A percentile compares a stretch with the other conserved stretches of the same genome.
Evolutionary conservation across 2,888 invertebrate species (phyloP).

Genomic region (Drosophila kanekoi): DNA sequence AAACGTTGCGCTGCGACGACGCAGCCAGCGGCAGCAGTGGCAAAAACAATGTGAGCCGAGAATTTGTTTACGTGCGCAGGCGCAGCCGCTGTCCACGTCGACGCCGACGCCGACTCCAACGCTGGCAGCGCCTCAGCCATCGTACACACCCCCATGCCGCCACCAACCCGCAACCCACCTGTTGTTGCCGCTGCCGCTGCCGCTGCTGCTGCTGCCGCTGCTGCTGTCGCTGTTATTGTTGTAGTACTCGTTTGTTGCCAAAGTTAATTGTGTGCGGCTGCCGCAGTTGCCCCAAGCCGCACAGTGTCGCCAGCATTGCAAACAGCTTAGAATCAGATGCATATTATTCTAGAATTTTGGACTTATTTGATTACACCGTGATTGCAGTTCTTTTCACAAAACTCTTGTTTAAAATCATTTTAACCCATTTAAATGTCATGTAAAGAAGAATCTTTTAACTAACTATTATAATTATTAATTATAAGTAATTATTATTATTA

Average conservation of each 20-base stretch:
- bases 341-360: background rate
- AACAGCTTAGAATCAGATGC: background rate
- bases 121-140: constrained; percentile 13
- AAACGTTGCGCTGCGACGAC: constrained; percentile 35
- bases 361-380: too few species aligned
- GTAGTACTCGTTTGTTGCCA: constrained; percentile 75
- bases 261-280: constrained; percentile 74
- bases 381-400: too few species aligned
- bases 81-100: constrained; percentile 51
- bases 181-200: constrained; percentile 19
- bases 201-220: constrained; percentile 8
- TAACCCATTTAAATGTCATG: too few species aligned
- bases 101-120: constrained; percentile 5
- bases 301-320: constrained; percentile 48
- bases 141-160: constrained; percentile 19
- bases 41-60: constrained; percentile 66
- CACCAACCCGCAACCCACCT: constrained; percentile 28
- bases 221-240: constrained; percentile 34
- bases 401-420: too few species aligned
- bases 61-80: constrained; percentile 76
- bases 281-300: constrained; percentile 51
- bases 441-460: too few species aligned
- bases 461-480: too few species aligned
- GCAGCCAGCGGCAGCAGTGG: constrained; percentile 17
- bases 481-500: too few species aligned